These are phyloP conservation scores for Halcyon malimbica DNA, from an alignment of 2,113 vertebrate species.

Conservation along the genomic window DNA sequence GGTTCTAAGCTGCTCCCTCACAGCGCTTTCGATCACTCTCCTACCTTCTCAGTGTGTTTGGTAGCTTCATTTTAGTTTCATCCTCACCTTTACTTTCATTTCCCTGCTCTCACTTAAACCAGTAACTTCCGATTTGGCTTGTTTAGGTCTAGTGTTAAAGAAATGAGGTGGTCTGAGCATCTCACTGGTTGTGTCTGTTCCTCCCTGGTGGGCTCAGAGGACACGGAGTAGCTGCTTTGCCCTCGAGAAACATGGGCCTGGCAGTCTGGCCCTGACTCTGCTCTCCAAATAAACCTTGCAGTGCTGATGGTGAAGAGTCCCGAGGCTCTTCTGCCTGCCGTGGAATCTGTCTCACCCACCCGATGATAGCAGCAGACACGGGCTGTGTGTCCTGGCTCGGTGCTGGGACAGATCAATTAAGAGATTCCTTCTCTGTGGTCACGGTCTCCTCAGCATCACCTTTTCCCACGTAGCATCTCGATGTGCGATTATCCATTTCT, in stretches of 20 bases:
- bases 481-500: background rate
- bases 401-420: background rate
- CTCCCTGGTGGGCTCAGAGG: background rate
- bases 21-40: slow-evolving; percentile 60
- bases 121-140: background rate
- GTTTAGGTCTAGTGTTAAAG: background rate
- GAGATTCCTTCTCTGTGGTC: background rate
- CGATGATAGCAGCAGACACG: background rate
- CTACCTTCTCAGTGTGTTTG: slow-evolving; percentile 64
- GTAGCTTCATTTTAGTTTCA: slow-evolving; percentile 72
- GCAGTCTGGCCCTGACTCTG: background rate
- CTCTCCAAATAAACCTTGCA: background rate
- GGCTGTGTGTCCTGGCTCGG: background rate
- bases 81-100: slow-evolving; percentile 48
- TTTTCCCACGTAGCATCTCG: background rate
- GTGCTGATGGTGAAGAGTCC: background rate
- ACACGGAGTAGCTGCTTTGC: background rate
- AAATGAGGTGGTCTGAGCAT: background rate
- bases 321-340: background rate
- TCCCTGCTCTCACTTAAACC: slow-evolving; percentile 34
- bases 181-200: background rate
- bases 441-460: background rate
- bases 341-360: background rate
- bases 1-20: slow-evolving; percentile 82
- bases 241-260: background rate